phyloP scores from a whole-genome alignment of 1,140 invertebrate species.

The Neodiprion virginianus region DNA sequence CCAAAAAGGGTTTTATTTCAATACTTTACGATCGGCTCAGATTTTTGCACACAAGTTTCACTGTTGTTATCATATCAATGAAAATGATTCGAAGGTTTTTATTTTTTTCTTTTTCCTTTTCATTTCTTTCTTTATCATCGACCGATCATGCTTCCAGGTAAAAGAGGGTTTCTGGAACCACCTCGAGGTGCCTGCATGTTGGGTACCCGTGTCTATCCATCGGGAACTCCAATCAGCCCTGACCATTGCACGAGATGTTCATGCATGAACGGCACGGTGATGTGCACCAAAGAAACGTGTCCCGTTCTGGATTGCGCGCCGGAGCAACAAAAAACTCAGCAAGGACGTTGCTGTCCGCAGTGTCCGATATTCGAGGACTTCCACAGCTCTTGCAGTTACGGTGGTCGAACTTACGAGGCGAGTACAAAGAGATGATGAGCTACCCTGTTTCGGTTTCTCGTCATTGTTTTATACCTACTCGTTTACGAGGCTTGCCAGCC shows the following conservation, averaged over 20 bases:
- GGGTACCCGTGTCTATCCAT: slow-evolving; percentile 68
- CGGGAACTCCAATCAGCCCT: slow-evolving; percentile 67
- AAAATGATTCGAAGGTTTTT: not conserved
- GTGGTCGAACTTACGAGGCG: slow-evolving; percentile 72
- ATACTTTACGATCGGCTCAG: too few relatives aligned
- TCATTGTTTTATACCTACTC: too few relatives aligned
- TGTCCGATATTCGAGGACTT: slow-evolving; percentile 71
- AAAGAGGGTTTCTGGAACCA: slow-evolving; percentile 50
- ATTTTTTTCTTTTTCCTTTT: slow-evolving; percentile 30
- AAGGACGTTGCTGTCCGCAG: slow-evolving; percentile 79
- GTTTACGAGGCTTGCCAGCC: too few relatives aligned
- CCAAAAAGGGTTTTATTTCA: too few relatives aligned
- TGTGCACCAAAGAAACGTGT: slow-evolving; percentile 80
- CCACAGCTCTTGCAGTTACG: slow-evolving; percentile 69
- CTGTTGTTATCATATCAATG: not conserved
- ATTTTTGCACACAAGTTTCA: not conserved
- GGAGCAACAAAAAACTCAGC: slow-evolving; percentile 69
- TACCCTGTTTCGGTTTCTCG: too few relatives aligned
- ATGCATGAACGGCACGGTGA: slow-evolving; percentile 77
- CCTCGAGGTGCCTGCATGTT: slow-evolving; percentile 73
- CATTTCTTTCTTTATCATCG: slow-evolving; percentile 18
- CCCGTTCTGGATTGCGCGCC: slow-evolving; percentile 81
- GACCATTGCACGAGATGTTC: slow-evolving; percentile 86
- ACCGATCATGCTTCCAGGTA: slow-evolving; percentile 37
- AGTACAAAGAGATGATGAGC: slow-evolving; percentile 41